Conservation (phyloP, 2,113 vertebrate genomes). For the Forbesichthys agassizii region DNA sequence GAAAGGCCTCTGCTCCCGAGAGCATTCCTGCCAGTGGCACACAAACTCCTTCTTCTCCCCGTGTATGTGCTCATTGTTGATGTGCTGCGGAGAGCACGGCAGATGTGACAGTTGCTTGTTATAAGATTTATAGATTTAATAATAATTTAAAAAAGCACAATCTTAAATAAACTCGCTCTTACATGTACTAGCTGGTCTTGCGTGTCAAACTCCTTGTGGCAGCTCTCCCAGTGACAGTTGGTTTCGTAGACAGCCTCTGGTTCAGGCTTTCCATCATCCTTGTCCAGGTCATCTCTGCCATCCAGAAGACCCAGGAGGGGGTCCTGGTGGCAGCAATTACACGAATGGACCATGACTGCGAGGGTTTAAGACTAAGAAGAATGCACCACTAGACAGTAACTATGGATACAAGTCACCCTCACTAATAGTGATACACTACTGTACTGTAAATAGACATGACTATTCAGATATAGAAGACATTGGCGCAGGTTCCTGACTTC, state of each 20-base stretch:
- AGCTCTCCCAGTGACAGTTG: conserved; percentile 95
- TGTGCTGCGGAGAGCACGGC: conserved; percentile 79
- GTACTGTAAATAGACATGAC: too few relatives aligned
- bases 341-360: too few relatives aligned
- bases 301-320: conserved; percentile 89
- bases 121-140: not conserved
- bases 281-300: conserved; percentile 90
- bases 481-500: too few relatives aligned
- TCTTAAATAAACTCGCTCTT: conserved; percentile 47
- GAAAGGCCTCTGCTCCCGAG: conserved; percentile 94
- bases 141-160: too few relatives aligned
- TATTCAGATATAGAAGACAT: too few relatives aligned
- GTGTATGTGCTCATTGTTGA: conserved; percentile 98
- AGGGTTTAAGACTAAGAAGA: too few relatives aligned
- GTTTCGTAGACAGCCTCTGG: conserved; percentile 92
- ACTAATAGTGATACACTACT: too few relatives aligned
- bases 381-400: too few relatives aligned
- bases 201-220: conserved; percentile 93
- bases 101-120: too few relatives aligned
- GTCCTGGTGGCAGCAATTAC: conserved; percentile 75
- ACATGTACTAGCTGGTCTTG: conserved; percentile 97
- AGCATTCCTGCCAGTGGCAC: conserved; percentile 95
- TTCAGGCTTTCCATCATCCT: conserved; percentile 91
- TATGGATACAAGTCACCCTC: too few relatives aligned
- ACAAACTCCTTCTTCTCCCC: conserved; percentile 99